These are phyloP conservation scores for Amphipoea oculea DNA, from an alignment of 2,888 invertebrate genomes.

Conservation along the genomic window DNA sequence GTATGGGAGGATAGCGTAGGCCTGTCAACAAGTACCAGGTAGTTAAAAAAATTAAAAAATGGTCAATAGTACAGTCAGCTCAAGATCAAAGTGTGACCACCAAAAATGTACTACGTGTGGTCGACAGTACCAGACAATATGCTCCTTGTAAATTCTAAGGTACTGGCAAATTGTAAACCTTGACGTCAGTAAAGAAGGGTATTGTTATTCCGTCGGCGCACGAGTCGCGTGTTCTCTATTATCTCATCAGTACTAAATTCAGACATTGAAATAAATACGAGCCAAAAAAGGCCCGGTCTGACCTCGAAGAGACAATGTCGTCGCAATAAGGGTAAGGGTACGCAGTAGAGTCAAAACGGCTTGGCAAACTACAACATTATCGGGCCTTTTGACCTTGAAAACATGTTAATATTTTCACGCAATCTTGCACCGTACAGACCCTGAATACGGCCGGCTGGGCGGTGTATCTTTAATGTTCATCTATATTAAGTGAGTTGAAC, in stretches of 20 bases:
- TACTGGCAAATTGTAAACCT: background rate
- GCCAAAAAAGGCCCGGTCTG: conserved; percentile 27
- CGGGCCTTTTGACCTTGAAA: conserved; percentile 41
- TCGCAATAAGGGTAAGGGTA: conserved; percentile 18
- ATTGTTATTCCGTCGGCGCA: conserved; percentile 1
- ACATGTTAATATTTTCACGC: conserved; percentile 57
- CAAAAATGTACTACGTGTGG: background rate
- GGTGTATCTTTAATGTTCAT: conserved; percentile 64
- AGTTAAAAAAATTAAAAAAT: too few species aligned
- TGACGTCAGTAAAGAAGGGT: background rate
- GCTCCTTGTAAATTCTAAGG: background rate
- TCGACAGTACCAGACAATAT: background rate
- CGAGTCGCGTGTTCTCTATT: conserved; percentile 21
- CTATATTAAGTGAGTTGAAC: conserved; percentile 60
- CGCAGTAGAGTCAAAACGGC: conserved; percentile 28
- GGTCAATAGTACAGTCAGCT: background rate
- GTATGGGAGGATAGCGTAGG: background rate
- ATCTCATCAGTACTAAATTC: conserved; percentile 38
- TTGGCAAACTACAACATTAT: conserved; percentile 36
- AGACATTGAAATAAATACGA: conserved; percentile 52
- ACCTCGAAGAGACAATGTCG: conserved; percentile 35
- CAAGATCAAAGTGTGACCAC: background rate
- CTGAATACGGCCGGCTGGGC: conserved; percentile 23
- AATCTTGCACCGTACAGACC: conserved; percentile 41
- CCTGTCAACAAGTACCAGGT: background rate